A percentile compares a stretch with the other conserved stretches of the same genome.
Evolutionary conservation across 2,797 vertebrate genomes (phyloP).

Genomic region (Sebastes steindachneri): DNA sequence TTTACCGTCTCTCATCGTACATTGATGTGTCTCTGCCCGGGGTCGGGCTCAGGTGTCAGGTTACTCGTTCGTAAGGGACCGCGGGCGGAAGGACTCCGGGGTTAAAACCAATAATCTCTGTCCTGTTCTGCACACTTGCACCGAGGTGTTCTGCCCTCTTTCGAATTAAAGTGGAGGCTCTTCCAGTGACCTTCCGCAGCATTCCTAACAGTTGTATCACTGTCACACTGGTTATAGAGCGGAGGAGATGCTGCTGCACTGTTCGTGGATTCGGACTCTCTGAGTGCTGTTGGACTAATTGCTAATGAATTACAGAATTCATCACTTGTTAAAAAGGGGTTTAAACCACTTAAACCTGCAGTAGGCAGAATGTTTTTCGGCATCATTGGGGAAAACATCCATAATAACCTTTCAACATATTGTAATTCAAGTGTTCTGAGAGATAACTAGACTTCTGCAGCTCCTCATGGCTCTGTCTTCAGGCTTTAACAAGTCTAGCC

Average conservation of each 20-base stretch:
- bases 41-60: slow-evolving; percentile 34
- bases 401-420: too few species aligned
- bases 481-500: too few species aligned
- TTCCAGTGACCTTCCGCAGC: not conserved
- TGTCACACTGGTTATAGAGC: not conserved
- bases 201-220: not conserved
- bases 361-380: too few species aligned
- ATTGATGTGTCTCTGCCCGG: slow-evolving; percentile 22
- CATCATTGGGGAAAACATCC: too few species aligned
- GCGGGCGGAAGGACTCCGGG: slow-evolving; percentile 20
- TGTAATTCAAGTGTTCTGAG: too few species aligned
- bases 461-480: too few species aligned
- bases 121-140: slow-evolving; percentile 43
- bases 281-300: not conserved
- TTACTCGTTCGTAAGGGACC: slow-evolving; percentile 50
- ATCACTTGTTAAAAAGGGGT: not conserved
- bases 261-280: not conserved
- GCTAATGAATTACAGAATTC: not conserved
- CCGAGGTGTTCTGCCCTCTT: slow-evolving; percentile 25
- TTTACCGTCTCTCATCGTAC: slow-evolving; percentile 38
- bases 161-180: not conserved
- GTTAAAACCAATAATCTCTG: slow-evolving; percentile 63
- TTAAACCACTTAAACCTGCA: too few species aligned
- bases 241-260: not conserved
- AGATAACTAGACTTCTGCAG: too few species aligned